A percentile compares a stretch with the other conserved stretches of the same genome.
phyloP scores from a whole-genome alignment of 2,797 vertebrate species.

The Enteromius fasciolatus region DNA sequence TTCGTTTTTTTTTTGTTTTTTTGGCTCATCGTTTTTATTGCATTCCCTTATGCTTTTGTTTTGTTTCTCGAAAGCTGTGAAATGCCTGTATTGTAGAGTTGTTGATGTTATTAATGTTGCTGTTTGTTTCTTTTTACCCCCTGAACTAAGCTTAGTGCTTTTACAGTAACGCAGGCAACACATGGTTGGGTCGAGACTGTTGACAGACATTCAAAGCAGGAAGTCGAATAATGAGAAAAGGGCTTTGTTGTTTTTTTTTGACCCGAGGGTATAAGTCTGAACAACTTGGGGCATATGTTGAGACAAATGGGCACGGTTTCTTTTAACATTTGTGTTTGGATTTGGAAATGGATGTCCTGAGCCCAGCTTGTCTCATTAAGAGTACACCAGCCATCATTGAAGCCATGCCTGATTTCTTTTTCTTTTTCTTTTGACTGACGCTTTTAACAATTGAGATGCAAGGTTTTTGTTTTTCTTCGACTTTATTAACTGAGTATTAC shows the following conservation, averaged over 20 bases:
- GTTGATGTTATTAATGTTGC: slow-evolving; percentile 37
- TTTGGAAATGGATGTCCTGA: neutral
- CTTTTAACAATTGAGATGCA: slow-evolving; percentile 35
- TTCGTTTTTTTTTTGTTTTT: neutral
- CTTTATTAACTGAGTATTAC: slow-evolving; percentile 31
- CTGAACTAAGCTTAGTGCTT: slow-evolving; percentile 21
- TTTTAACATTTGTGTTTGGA: slow-evolving; percentile 9
- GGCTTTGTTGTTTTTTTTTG: neutral
- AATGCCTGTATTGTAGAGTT: slow-evolving; percentile 49
- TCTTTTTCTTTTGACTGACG: slow-evolving; percentile 20
- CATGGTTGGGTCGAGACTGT: slow-evolving; percentile 4
- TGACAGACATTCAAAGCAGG: slow-evolving; percentile 7
- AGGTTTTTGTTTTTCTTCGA: slow-evolving; percentile 23
- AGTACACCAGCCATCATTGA: slow-evolving; percentile 46
- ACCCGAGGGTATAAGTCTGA: neutral
- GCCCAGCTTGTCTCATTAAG: slow-evolving; percentile 13
- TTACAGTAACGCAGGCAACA: slow-evolving; percentile 1
- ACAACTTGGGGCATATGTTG: slow-evolving; percentile 10
- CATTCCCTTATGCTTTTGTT: slow-evolving; percentile 49
- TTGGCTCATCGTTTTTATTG: slow-evolving; percentile 22
- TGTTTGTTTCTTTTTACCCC: slow-evolving; percentile 17
- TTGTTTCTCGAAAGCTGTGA: slow-evolving; percentile 55
- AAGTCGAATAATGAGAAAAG: slow-evolving; percentile 15
- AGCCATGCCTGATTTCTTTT: slow-evolving; percentile 27
- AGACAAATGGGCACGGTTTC: neutral